A percentile compares a stretch with the other conserved stretches of the same genome.
These are phyloP conservation scores for Avahi laniger DNA, from an alignment of 2,797 vertebrate species.

Conservation along the genomic window DNA sequence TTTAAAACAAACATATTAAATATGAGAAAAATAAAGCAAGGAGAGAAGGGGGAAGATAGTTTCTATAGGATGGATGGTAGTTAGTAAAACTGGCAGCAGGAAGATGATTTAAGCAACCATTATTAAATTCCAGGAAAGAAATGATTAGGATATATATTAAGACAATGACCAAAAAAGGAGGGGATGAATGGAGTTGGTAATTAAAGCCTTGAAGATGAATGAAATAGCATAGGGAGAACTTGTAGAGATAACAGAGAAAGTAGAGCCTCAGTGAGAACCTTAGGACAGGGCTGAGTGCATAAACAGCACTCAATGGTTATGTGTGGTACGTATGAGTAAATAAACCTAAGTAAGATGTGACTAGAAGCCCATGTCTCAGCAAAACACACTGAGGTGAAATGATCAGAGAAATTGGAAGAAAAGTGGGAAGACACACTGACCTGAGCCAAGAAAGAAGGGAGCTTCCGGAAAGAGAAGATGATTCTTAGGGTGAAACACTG, in stretches of 20 bases:
- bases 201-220: background rate
- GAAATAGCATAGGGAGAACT: background rate
- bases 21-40: background rate
- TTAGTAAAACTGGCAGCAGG: background rate
- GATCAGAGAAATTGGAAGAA: background rate
- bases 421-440: background rate
- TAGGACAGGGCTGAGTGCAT: background rate
- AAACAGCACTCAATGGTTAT: background rate
- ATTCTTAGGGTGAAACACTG: background rate
- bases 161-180: background rate
- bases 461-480: background rate
- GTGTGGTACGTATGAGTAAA: background rate
- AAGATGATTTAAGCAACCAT: background rate
- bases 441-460: background rate
- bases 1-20: background rate
- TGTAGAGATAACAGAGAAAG: background rate
- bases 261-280: background rate
- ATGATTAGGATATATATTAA: background rate
- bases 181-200: background rate
- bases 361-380: background rate
- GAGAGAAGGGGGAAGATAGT: background rate
- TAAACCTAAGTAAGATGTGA: background rate
- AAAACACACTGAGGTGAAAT: background rate
- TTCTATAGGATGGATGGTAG: background rate
- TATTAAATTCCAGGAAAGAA: background rate